Base-by-base conservation (phyloP, 2,113 vertebrate species). In the Nymphicus hollandicus region DNA sequence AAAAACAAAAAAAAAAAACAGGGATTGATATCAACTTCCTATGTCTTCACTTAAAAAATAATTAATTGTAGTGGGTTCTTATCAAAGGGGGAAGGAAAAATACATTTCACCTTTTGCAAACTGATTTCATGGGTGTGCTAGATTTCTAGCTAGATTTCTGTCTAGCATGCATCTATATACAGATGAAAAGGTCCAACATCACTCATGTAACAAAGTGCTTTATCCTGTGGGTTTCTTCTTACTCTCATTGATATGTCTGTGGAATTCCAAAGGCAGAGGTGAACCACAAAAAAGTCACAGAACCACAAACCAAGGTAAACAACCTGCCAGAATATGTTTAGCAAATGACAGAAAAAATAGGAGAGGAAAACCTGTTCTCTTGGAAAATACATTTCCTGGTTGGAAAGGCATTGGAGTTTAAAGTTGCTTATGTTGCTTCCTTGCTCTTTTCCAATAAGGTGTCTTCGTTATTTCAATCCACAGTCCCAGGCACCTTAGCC, bases 251-350 rank as follows among this genome's bases (percentile, higher is more conserved):
- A 80, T 87, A 9, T 31, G 55, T 81, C 61, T 93, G 17, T 97
- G 68, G 52, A 92, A 74, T 90, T 96, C 43, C 8, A 5, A 66
- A 77, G 16, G 71, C 80, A 89, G 58, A 66, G 29, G n/a, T 52
- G 88, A 81, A 66, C 63, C 65, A 65, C 8, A 58, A 39, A 81
- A 89, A 86, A 47, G 52, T 95, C 83, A 68, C 37, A n/a, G 79
- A 88, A 65, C 71, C 71, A 39, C 37, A 81, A 82, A 72, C 87
- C 91, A 95, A 93, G 72, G 43, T 90, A 96, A 91, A 94, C 82
- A 91, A 31, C 28, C 46, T 95, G 68, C 68, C 64, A 61, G 78
- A 89, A 68, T 87, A 88, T 53, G 41, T 89, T 94, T 95, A 91
- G 74, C 33, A 95, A 95, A 89, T 82, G 49, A 31, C 35, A 89